phyloP scores from a whole-genome alignment of 2,888 invertebrate species.

The Monopis laevigella region DNA sequence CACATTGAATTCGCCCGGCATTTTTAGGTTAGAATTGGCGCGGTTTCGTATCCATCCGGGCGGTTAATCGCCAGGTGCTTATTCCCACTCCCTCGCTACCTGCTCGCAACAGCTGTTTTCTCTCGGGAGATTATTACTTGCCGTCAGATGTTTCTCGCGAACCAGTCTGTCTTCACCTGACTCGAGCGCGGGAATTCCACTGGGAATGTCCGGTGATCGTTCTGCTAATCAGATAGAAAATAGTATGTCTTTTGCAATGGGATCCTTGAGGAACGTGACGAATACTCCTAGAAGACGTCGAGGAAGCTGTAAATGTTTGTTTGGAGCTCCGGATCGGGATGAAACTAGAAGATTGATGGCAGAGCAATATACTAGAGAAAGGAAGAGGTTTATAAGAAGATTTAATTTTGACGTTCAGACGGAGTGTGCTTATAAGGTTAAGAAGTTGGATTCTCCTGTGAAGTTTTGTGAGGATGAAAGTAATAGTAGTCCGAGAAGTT shows the following conservation, averaged over 20 bases:
- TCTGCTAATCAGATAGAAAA: constrained; percentile 56
- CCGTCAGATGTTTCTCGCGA: constrained; percentile 61
- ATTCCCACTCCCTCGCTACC: constrained; percentile 46
- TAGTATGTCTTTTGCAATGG: constrained; percentile 46
- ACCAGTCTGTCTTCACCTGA: constrained; percentile 60
- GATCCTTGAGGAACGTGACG: constrained; percentile 37
- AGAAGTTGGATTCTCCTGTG: constrained; percentile 52
- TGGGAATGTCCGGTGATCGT: constrained; percentile 49
- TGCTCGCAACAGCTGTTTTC: constrained; percentile 62
- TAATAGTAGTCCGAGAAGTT: constrained; percentile 37
- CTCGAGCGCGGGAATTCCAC: constrained; percentile 25
- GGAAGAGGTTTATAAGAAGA: constrained; percentile 64
- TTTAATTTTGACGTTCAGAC: constrained; percentile 70
- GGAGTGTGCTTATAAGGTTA: constrained; percentile 44
- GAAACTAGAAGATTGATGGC: constrained; percentile 68
- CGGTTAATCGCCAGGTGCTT: constrained; percentile 50
- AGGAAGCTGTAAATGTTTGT: constrained; percentile 67
- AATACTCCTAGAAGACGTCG: constrained; percentile 49
- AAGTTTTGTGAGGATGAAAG: constrained; percentile 53
- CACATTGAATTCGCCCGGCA: constrained; percentile 3
- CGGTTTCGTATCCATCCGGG: constrained; percentile 29
- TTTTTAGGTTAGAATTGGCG: constrained; percentile 60
- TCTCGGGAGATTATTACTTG: constrained; percentile 60
- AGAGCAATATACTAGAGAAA: constrained; percentile 66
- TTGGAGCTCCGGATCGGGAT: constrained; percentile 67